These are phyloP conservation scores for Ceratoteleas bidentatus DNA, from an alignment of 1,140 invertebrate genomes.

Conservation along the genomic window DNA sequence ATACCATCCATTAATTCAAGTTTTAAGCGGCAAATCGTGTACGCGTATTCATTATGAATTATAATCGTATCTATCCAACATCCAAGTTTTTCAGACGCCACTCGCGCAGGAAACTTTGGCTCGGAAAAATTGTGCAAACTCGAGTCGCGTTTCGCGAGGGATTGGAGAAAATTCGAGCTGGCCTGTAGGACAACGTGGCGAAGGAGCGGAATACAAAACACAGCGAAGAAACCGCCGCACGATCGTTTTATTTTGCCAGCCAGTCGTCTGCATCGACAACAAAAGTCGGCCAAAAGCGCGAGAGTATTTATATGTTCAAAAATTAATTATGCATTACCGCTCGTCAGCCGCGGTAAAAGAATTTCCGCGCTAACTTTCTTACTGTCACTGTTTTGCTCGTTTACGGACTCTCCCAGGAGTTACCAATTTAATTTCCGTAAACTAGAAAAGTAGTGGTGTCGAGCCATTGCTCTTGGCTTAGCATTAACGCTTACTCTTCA, in stretches of 20 bases:
- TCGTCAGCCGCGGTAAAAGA: slow-evolving; percentile 4
- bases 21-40: slow-evolving; percentile 6
- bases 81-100: background rate
- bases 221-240: background rate
- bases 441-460: slow-evolving; percentile 37
- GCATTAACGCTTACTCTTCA: slow-evolving; percentile 25
- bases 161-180: background rate
- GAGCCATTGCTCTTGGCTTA: slow-evolving; percentile 26
- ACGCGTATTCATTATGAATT: slow-evolving; percentile 3
- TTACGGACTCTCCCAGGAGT: slow-evolving; percentile 13
- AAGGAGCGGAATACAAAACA: background rate
- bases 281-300: background rate
- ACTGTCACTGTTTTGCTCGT: slow-evolving; percentile 18
- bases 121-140: background rate
- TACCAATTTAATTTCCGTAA: slow-evolving; percentile 37
- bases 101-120: background rate
- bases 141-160: background rate
- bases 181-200: background rate
- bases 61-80: background rate
- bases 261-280: background rate
- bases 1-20: slow-evolving; percentile 1
- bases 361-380: slow-evolving; percentile 20
- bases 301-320: background rate
- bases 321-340: slow-evolving; percentile 24
- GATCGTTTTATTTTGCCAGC: background rate